Percentiles rank a stretch among this genome's conserved stretches.
Evolutionary conservation across 2,888 invertebrate species (phyloP).

Genomic region (Erannis defoliaria): DNA sequence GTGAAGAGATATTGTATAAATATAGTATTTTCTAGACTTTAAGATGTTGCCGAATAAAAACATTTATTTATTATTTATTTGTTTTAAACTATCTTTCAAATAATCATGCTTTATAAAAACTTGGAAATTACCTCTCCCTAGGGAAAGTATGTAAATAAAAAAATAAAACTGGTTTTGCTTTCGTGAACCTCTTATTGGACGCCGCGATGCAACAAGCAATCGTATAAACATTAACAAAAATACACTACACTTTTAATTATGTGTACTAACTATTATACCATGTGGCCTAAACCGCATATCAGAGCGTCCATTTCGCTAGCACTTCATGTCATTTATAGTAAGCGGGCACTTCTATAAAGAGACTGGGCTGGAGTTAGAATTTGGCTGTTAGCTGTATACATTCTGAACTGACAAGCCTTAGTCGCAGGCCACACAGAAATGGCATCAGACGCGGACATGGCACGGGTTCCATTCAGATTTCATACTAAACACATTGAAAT

Average conservation of each 20-base stretch:
- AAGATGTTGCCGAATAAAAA: too few relatives aligned
- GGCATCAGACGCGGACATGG: too few relatives aligned
- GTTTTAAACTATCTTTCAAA: too few relatives aligned
- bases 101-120: too few relatives aligned
- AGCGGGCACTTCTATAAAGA: conserved; percentile 43
- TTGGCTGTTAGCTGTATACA: conserved; percentile 14
- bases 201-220: conserved; percentile 2
- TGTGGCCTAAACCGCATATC: conserved; percentile 52
- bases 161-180: background rate
- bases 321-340: conserved; percentile 37
- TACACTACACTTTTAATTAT: conserved; percentile 51
- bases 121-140: too few relatives aligned
- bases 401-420: background rate
- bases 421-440: too few relatives aligned
- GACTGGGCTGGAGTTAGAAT: conserved; percentile 3
- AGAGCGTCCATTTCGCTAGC: conserved; percentile 64
- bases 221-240: conserved; percentile 38
- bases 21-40: too few relatives aligned
- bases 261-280: conserved; percentile 58
- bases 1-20: too few relatives aligned
- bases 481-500: too few relatives aligned
- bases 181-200: background rate
- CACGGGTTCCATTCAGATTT: too few relatives aligned
- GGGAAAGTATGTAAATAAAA: background rate
- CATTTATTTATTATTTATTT: too few relatives aligned